phyloP scores from a whole-genome alignment of 2,797 vertebrate genomes.

The Eulemur rubriventer region DNA sequence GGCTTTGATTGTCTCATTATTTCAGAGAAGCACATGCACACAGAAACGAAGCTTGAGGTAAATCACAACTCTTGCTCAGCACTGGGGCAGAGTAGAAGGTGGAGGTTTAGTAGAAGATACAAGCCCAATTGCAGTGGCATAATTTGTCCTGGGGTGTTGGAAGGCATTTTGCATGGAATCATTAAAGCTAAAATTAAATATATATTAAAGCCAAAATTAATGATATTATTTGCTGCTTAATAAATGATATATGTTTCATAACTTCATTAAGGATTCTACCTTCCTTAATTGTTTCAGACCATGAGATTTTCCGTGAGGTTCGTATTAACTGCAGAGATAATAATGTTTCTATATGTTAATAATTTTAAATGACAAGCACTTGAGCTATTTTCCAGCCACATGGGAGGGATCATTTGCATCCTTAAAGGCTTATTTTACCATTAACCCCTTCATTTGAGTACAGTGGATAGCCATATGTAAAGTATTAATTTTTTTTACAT shows the following conservation, averaged over 20 bases:
- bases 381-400: constrained; percentile 80
- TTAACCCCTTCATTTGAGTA: constrained; percentile 83
- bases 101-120: background rate
- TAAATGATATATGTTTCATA: constrained; percentile 83
- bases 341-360: constrained; percentile 87
- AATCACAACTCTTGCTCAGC: constrained; percentile 61
- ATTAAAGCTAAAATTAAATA: constrained; percentile 84
- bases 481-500: constrained; percentile 81
- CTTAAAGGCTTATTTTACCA: constrained; percentile 79
- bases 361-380: constrained; percentile 86
- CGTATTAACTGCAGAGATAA: constrained; percentile 85
- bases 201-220: constrained; percentile 83
- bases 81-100: background rate
- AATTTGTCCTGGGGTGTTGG: constrained; percentile 79
- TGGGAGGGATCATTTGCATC: constrained; percentile 82
- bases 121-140: constrained; percentile 9
- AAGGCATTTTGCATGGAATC: constrained; percentile 80
- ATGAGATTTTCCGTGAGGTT: constrained; percentile 83
- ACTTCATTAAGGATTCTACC: constrained; percentile 81
- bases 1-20: constrained; percentile 61
- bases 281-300: constrained; percentile 83
- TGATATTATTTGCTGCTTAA: constrained; percentile 82
- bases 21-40: constrained; percentile 52
- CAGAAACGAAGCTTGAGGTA: constrained; percentile 60
- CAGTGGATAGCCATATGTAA: constrained; percentile 71